Conservation (phyloP, 53 echinoderm and acorn worm genomes). For the Astropecten irregularis region DNA sequence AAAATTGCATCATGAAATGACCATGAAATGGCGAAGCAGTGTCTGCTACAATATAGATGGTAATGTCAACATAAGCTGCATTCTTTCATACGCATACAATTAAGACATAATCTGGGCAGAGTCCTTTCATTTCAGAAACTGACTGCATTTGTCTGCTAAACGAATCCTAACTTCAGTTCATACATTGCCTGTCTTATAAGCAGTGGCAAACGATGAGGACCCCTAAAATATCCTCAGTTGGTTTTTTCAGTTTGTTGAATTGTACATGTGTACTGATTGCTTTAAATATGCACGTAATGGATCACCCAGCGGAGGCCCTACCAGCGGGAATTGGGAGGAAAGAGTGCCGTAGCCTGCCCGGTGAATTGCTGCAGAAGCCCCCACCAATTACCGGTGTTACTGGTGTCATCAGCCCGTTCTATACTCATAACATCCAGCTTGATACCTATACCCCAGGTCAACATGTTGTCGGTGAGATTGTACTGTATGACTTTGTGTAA, state of each 20-base stretch:
- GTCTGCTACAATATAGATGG: background rate
- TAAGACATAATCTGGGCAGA: background rate
- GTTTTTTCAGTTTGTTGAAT: background rate
- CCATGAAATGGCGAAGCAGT: constrained; percentile 26
- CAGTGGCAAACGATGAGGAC: too few relatives aligned
- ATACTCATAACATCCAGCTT: background rate
- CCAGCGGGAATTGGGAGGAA: background rate
- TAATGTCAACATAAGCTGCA: background rate
- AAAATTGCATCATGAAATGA: background rate
- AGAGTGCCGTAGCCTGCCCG: constrained; percentile 11
- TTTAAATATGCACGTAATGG: background rate
- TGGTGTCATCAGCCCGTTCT: background rate
- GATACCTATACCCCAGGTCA: constrained; percentile 13
- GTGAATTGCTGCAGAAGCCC: background rate
- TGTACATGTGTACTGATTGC: background rate
- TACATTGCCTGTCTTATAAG: too few relatives aligned
- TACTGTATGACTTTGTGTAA: background rate
- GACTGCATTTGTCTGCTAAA: too few relatives aligned
- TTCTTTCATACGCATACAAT: background rate
- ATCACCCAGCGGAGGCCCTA: background rate
- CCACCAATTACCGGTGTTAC: background rate
- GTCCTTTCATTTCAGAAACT: too few relatives aligned
- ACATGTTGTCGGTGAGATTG: constrained; percentile 34
- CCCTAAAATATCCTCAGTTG: too few relatives aligned
- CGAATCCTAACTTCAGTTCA: too few relatives aligned